Evolutionary conservation across 1,140 invertebrate genomes (phyloP), one percentile per base, ranked within the genome.

Genomic region (Megalopta genalis): DNA sequence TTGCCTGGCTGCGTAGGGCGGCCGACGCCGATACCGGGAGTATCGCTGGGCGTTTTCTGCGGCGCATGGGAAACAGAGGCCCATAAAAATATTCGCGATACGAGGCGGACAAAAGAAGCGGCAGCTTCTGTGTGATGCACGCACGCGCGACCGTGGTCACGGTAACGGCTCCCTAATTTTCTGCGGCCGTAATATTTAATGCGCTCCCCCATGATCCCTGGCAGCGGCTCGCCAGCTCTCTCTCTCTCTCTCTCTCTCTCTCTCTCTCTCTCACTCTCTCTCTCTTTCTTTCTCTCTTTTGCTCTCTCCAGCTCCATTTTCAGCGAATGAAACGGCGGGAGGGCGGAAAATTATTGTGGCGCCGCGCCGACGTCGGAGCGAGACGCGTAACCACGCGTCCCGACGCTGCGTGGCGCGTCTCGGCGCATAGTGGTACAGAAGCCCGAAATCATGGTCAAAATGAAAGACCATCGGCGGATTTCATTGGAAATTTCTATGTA

Each of bases 261-360:
- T 14, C 2, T 46, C 42, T 42, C 42, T 42, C 42, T 67, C 68
- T 65, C 68, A n/a, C 42, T 46, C 42, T 14, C 42, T 46, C 42
- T 10, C 42, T 46, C 42, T 46, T 9, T 46, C 39, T 10, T 9
- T 14, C 2, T 46, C 42, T 42, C 42, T 42, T 12, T 10, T 42
- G 42, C 42, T 67, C 68, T 65, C 68, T 65, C 16, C 14, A 76
- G 70, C 52, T 68, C 64, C 64, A 18, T 82, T 68, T 73, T 49
- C 78, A 77, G 3, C 63, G 42, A 65, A 62, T 3, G 82, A 80
- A 82, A 52, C 54, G 54, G 54, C 37, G 71, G 25, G 62, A 64
- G 84, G 86, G 83, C 83, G 70, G 84, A 88, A 88, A 90, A 89
- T 90, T 90, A 90, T 90, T 86, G 89, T 86, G 88, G 88, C 89